These are phyloP conservation scores for Aurelia sp. DNA, from an alignment of 30 jellyfish, hydroid and myxozoan genomes.

Conservation along the genomic window DNA sequence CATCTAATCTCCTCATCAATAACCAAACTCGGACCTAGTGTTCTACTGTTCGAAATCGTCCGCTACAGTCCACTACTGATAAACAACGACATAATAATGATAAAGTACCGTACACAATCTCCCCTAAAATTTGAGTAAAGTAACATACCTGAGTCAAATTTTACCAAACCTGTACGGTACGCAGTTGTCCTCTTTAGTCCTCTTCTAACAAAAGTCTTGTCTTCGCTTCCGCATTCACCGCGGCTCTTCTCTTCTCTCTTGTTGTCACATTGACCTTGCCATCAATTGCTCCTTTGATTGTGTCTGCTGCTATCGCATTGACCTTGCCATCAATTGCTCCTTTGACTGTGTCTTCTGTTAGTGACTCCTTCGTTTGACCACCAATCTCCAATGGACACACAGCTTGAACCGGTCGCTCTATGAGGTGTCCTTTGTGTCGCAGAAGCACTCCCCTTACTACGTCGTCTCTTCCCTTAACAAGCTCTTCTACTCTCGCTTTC, in stretches of 20 bases:
- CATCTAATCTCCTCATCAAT: not conserved
- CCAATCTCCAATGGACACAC: constrained; percentile 25
- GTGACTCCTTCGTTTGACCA: constrained; percentile 27
- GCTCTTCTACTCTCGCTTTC: constrained; percentile 44
- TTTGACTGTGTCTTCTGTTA: constrained; percentile 36
- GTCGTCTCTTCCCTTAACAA: constrained; percentile 44
- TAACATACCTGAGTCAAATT: constrained; percentile 30
- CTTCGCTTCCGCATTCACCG: constrained; percentile 35
- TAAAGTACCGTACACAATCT: constrained; percentile 38
- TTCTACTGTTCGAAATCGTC: not conserved
- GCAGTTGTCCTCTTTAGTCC: constrained; percentile 35
- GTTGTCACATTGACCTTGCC: constrained; percentile 26
- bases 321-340: constrained; percentile 33
- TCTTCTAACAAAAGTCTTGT: constrained; percentile 24
- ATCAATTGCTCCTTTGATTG: constrained; percentile 34
- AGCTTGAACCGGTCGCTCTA: constrained; percentile 58
- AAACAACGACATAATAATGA: not conserved
- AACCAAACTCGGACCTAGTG: not conserved
- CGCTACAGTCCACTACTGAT: constrained; percentile 5
- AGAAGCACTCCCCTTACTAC: constrained; percentile 44
- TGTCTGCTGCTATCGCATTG: constrained; percentile 29
- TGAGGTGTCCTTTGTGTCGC: constrained; percentile 36
- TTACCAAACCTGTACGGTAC: constrained; percentile 31
- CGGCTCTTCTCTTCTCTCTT: constrained; percentile 13
- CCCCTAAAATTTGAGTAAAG: constrained; percentile 45